These are phyloP conservation scores for Leguminivora glycinivorella DNA, from an alignment of 1,140 invertebrate species.

Conservation along the genomic window DNA sequence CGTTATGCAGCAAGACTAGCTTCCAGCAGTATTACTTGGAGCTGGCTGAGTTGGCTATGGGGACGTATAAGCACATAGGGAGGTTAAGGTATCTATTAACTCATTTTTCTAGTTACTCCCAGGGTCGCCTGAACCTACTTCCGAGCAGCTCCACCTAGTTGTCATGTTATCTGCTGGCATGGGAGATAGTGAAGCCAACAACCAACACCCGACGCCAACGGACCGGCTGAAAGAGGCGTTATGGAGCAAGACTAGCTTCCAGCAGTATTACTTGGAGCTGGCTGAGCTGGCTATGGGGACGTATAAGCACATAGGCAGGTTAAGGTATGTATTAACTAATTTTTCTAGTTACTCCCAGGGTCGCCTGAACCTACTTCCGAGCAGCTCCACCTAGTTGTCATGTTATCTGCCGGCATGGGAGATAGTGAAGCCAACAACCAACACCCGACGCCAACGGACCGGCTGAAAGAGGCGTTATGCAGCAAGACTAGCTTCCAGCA, in stretches of 20 bases:
- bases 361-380: slow-evolving; percentile 87
- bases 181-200: slow-evolving; percentile 82
- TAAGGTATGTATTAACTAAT: slow-evolving; percentile 51
- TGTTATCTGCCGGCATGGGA: slow-evolving; percentile 93
- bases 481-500: slow-evolving; percentile 94
- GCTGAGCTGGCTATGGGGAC: slow-evolving; percentile 97
- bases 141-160: slow-evolving; percentile 93
- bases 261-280: slow-evolving; percentile 94
- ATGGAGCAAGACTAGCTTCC: slow-evolving; percentile 93
- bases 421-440: slow-evolving; percentile 79
- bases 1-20: slow-evolving; percentile 92
- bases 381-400: slow-evolving; percentile 93
- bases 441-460: slow-evolving; percentile 87
- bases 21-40: slow-evolving; percentile 96
- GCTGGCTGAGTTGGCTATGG: slow-evolving; percentile 95
- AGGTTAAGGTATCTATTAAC: slow-evolving; percentile 74
- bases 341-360: slow-evolving; percentile 81
- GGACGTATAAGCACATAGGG: slow-evolving; percentile 97
- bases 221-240: slow-evolving; percentile 94
- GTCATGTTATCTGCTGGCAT: slow-evolving; percentile 94
- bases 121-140: slow-evolving; percentile 85
- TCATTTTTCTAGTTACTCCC: slow-evolving; percentile 77
- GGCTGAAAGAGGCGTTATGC: slow-evolving; percentile 93
- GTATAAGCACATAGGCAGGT: slow-evolving; percentile 95
- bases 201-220: slow-evolving; percentile 83